Percentiles rank a stretch among this genome's conserved stretches.
These are phyloP conservation scores for Sarcophaga caerulescens DNA, from an alignment of 2,888 invertebrate species.

Conservation along the genomic window DNA sequence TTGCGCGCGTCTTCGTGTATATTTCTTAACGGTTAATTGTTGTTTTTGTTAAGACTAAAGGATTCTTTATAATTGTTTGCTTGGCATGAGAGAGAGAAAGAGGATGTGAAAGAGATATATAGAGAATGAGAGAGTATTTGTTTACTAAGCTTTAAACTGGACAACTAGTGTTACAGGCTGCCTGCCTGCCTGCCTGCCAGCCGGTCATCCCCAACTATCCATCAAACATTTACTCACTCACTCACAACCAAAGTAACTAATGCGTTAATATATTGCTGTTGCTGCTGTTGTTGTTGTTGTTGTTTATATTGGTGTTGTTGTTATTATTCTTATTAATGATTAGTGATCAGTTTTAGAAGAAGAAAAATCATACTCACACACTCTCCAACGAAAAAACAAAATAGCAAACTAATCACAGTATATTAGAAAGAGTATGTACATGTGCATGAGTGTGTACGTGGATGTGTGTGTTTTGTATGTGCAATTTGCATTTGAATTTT, in stretches of 20 bases:
- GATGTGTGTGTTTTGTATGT: conserved; percentile 39
- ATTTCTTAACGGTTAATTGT: neutral
- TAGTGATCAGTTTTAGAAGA: conserved; percentile 26
- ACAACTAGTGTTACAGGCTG: too few species aligned
- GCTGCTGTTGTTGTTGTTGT: neutral
- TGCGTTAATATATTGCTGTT: conserved; percentile 27
- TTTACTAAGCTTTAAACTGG: neutral
- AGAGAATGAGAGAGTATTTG: neutral
- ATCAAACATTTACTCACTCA: neutral
- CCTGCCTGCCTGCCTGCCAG: neutral
- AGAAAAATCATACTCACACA: conserved; percentile 35
- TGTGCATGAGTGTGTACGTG: neutral
- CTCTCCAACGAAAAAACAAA: neutral
- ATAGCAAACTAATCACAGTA: conserved; percentile 43
- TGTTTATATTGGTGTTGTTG: conserved; percentile 19
- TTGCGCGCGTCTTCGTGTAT: conserved; percentile 57
- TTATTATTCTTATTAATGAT: neutral
- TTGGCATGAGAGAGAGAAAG: neutral
- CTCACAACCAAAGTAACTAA: neutral
- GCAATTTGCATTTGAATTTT: conserved; percentile 68
- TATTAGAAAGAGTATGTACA: neutral
- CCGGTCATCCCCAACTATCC: neutral
- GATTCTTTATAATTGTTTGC: conserved; percentile 8
- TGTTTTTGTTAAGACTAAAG: conserved; percentile 17
- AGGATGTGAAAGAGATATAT: neutral